These are phyloP conservation scores for Misgurnus anguillicaudatus DNA, from an alignment of 2,113 vertebrate species.

Conservation along the genomic window DNA sequence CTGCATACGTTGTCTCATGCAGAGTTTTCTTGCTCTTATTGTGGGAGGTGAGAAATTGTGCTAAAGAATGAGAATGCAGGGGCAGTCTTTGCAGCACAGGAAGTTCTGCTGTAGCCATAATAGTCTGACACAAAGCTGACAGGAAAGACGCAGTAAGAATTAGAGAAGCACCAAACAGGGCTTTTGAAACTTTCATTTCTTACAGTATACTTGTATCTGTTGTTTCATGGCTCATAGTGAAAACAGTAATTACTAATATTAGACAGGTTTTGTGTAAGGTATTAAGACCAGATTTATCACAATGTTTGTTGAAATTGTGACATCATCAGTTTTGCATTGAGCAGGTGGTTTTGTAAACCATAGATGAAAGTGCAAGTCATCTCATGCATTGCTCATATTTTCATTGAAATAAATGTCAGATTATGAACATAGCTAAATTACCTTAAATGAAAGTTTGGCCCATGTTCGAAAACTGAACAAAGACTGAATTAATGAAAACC, in stretches of 20 bases:
- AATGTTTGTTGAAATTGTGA: not conserved
- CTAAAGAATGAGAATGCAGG: slow-evolving; percentile 53
- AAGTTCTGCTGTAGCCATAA: slow-evolving; percentile 51
- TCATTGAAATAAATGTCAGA: too few relatives aligned
- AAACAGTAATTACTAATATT: not conserved
- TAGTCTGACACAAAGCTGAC: slow-evolving; percentile 37
- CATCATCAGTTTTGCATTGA: not conserved
- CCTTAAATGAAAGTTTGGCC: too few relatives aligned
- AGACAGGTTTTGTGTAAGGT: not conserved
- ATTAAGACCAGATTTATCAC: not conserved
- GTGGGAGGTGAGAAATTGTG: slow-evolving; percentile 16
- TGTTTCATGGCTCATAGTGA: slow-evolving; percentile 4
- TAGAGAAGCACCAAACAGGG: slow-evolving; percentile 3
- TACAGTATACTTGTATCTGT: slow-evolving; percentile 7
- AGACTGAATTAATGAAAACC: too few relatives aligned
- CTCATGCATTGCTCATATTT: not conserved
- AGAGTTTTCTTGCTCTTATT: not conserved
- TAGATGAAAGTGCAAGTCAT: not conserved
- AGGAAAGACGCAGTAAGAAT: slow-evolving; percentile 43
- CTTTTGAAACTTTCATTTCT: slow-evolving; percentile 23
- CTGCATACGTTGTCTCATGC: not conserved
- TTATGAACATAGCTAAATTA: too few relatives aligned
- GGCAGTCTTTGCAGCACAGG: slow-evolving; percentile 56
- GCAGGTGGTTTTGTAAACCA: slow-evolving; percentile 22
- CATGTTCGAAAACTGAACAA: too few relatives aligned